Conservation (phyloP, 2,797 vertebrate species). For the Halcyon chelicuti region DNA sequence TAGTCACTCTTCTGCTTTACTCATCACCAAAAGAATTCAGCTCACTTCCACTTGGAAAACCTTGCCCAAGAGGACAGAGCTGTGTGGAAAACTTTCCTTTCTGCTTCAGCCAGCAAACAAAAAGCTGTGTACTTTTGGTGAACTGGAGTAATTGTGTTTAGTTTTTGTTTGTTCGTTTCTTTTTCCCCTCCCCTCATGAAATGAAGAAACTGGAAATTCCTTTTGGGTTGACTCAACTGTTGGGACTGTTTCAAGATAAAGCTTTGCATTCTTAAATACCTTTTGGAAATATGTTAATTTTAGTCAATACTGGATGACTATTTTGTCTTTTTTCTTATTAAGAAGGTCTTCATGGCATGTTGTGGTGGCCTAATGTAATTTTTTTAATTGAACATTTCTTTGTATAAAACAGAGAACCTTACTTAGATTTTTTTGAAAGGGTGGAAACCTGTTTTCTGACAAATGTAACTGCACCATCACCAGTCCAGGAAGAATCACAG, state of each 20-base stretch:
- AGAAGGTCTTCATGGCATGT: neutral
- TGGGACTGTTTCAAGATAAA: neutral
- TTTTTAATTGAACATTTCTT: neutral
- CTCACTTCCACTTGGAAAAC: neutral
- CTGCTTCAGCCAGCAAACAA: neutral
- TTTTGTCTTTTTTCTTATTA: neutral
- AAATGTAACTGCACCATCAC: neutral
- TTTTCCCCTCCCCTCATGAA: neutral
- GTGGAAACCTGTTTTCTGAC: too few relatives aligned
- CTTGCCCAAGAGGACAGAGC: neutral
- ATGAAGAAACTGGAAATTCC: neutral
- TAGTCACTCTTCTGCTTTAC: slow-evolving; percentile 8
- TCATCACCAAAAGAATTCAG: slow-evolving; percentile 15
- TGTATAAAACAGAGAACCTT: neutral
- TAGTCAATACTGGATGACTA: neutral
- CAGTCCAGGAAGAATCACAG: neutral
- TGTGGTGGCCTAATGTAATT: neutral
- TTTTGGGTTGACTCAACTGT: neutral
- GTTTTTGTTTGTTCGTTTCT: too few relatives aligned
- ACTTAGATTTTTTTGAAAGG: neutral
- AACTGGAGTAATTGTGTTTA: neutral
- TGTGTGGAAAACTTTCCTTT: neutral
- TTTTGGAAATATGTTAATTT: neutral
- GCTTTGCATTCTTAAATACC: neutral
- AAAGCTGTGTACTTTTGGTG: neutral